Evolutionary conservation across 2,888 invertebrate genomes (phyloP).

Genomic region (Icerya purchasi): DNA sequence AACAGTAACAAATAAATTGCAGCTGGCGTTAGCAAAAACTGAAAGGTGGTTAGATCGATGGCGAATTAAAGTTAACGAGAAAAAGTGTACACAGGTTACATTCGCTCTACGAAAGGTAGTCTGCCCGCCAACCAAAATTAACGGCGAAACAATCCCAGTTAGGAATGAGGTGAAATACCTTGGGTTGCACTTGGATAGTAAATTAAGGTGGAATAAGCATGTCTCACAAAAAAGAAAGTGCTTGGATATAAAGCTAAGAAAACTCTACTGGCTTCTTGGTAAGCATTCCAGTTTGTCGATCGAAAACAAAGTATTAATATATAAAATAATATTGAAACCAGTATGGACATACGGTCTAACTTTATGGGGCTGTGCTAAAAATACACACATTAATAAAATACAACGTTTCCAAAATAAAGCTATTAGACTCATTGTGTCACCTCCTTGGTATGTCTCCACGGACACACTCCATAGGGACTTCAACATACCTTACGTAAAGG

Average conservation of each 20-base stretch:
- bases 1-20: no score
- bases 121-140: no score
- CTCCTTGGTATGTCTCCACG: not conserved
- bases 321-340: no score
- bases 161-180: no score
- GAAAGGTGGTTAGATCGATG: no score
- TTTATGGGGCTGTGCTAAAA: not conserved
- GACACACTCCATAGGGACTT: not conserved
- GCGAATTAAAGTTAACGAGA: no score
- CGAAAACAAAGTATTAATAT: not conserved
- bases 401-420: not conserved
- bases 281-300: not conserved
- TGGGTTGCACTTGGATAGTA: no score
- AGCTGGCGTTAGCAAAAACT: no score
- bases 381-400: not conserved
- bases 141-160: no score
- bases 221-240: not conserved
- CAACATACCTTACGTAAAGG: not conserved
- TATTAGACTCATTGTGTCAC: not conserved
- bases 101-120: no score
- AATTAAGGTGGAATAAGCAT: not conserved
- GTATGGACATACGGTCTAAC: not conserved
- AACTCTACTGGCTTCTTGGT: not conserved
- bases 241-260: not conserved
- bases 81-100: no score